A percentile compares a stretch with the other conserved stretches of the same genome.
phyloP scores from a whole-genome alignment of 1,140 invertebrate species.

The Anoplolepis gracilipes region DNA sequence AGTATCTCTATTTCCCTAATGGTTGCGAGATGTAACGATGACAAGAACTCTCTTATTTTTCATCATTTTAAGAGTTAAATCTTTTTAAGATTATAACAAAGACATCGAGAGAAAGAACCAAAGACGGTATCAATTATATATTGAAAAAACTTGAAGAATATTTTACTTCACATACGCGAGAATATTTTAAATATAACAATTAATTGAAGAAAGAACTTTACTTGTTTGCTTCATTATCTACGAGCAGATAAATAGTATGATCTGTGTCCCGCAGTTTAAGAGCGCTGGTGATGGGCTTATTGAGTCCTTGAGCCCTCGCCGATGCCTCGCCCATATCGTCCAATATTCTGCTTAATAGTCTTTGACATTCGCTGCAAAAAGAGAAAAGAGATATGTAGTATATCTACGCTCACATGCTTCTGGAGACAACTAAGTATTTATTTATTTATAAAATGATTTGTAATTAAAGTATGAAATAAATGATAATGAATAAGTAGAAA shows the following conservation, averaged over 20 bases:
- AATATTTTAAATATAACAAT: neutral
- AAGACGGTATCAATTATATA: neutral
- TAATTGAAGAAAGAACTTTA: slow-evolving; percentile 80
- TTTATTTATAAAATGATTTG: neutral
- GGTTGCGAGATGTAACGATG: no score
- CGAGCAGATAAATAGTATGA: slow-evolving; percentile 89
- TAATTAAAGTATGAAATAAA: neutral
- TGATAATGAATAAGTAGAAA: no score
- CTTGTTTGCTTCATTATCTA: slow-evolving; percentile 88
- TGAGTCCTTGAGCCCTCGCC: slow-evolving; percentile 91
- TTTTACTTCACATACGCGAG: neutral
- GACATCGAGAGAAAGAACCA: neutral
- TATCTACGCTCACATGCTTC: neutral
- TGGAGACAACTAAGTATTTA: neutral
- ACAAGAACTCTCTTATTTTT: neutral
- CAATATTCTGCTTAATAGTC: slow-evolving; percentile 88
- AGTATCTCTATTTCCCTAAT: neutral
- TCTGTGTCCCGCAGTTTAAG: slow-evolving; percentile 89
- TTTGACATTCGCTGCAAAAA: slow-evolving; percentile 88
- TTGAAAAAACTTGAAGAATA: neutral
- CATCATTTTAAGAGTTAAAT: neutral
- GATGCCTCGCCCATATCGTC: slow-evolving; percentile 91
- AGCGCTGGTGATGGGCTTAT: slow-evolving; percentile 90
- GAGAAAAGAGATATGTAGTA: neutral
- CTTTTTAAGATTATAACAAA: no score